phyloP scores from a whole-genome alignment of 2,888 invertebrate species.

The Hemithea aestivaria region DNA sequence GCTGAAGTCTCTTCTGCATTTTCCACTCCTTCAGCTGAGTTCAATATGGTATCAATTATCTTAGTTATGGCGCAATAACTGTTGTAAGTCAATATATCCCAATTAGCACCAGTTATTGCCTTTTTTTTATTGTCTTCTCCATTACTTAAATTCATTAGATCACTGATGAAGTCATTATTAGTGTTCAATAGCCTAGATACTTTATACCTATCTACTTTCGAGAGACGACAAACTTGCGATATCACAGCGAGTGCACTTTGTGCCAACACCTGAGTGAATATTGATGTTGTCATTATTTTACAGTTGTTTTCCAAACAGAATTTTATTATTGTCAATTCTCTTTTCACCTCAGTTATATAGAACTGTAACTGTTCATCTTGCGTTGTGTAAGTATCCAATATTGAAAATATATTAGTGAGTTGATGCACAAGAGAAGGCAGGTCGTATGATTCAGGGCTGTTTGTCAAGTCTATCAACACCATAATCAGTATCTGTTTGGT shows the following conservation, averaged over 20 bases:
- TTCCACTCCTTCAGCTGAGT: constrained; percentile 52
- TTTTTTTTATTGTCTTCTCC: constrained; percentile 38
- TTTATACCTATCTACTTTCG: constrained; percentile 72
- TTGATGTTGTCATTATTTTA: constrained; percentile 71
- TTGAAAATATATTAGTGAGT: constrained; percentile 69
- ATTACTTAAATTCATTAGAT: constrained; percentile 49
- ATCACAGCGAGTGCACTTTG: constrained; percentile 72
- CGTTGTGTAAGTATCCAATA: constrained; percentile 65
- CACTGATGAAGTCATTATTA: constrained; percentile 66
- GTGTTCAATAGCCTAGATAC: constrained; percentile 67
- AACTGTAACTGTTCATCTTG: constrained; percentile 65
- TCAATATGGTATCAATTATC: constrained; percentile 69
- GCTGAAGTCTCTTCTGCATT: constrained; percentile 54
- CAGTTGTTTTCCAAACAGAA: constrained; percentile 73
- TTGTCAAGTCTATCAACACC: constrained; percentile 71
- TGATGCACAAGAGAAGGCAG: constrained; percentile 65
- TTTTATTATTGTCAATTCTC: constrained; percentile 69
- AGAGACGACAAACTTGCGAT: constrained; percentile 72
- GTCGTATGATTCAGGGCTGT: constrained; percentile 68
- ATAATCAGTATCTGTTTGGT: constrained; percentile 73
- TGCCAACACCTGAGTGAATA: constrained; percentile 65
- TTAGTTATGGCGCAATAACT: constrained; percentile 74
- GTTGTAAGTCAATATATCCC: constrained; percentile 73
- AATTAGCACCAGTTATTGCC: constrained; percentile 44
- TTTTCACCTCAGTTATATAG: constrained; percentile 71